Evolutionary conservation across 2,888 invertebrate genomes (phyloP), one percentile per base, ranked within the genome.

Genomic region (Pollenia griseotomentosa): DNA sequence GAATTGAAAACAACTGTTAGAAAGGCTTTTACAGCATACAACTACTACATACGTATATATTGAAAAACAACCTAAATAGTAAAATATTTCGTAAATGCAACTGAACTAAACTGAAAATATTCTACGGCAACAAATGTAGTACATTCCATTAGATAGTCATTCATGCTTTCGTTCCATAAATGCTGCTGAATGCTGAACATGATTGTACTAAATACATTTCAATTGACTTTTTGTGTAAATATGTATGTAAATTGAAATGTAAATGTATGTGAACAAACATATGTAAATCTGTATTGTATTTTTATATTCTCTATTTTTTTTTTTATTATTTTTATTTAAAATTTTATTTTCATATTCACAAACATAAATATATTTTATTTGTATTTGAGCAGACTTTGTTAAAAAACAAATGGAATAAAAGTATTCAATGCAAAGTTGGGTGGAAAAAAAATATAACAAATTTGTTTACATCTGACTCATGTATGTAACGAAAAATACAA

Each of bases 171-270:
- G 14, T 51, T 70, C 12, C 48, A 61, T n/a, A 14, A 51, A 7
- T 51, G 14, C 14, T 7, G 51, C 14, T 14, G 42, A 70, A 51
- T 66, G 48, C 19, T 68, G 48, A 16, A 68, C 48, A 68, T 68
- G 73, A 74, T 61, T 59, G 59, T 48, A 48, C 73, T 74, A 77
- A 78, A 73, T 63, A 66, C 78, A 66, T 73, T 78, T 73, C 78
- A 66, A 78, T 83, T 78, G 83, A 78, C 71, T 83, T 73, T 78
- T 73, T 71, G 40, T 77, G 71, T 71, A 77, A 65, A 83, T 65
- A 44, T 42, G 0, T 63, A 53, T n/a, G 51, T 53, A 55, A 55
- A 14, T 40, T 33, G 33, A 44, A 44, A 65, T 19, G 33, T 59
- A 46, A 42, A 42, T 51, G 68, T 42, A 16, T 51, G 48, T 75